phyloP scores from a whole-genome alignment of 37 sponge, comb jelly and placozoan genomes.

The Aphrocallistes beatrix region DNA sequence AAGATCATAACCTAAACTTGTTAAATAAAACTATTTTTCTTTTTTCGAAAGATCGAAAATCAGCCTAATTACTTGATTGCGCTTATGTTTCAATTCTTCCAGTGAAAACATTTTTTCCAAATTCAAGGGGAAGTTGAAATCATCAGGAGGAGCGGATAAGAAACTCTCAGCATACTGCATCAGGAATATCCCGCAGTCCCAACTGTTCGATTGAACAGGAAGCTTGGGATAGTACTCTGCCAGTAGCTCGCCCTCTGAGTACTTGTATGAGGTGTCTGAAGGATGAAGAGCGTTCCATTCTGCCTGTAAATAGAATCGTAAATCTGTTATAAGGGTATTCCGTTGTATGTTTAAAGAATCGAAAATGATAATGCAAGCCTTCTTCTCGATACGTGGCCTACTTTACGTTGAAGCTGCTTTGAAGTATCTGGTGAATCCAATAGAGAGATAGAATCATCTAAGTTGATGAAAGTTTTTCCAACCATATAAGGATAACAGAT shows the following conservation, averaged over 20 bases:
- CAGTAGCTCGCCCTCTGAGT: not conserved
- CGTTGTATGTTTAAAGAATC: constrained; percentile 45
- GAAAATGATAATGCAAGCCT: constrained; percentile 37
- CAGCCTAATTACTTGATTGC: not conserved
- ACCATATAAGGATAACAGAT: constrained; percentile 53
- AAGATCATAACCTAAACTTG: constrained; percentile 1
- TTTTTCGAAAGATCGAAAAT: not conserved
- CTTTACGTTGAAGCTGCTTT: too few relatives aligned
- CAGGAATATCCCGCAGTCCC: constrained; percentile 79
- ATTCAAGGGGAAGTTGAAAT: not conserved
- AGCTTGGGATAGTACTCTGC: constrained; percentile 28
- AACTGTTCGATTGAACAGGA: constrained; percentile 64
- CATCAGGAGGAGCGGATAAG: constrained; percentile 28
- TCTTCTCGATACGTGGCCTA: not conserved
- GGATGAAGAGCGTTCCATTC: not conserved
- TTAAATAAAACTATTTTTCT: not conserved
- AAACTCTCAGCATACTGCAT: constrained; percentile 72
- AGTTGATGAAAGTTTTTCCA: too few relatives aligned
- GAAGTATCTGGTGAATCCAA: too few relatives aligned
- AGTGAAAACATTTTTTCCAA: not conserved
- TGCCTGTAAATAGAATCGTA: not conserved
- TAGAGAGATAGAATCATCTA: too few relatives aligned
- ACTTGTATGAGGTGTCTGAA: not conserved
- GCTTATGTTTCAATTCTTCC: not conserved
- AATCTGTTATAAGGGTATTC: not conserved